Evolutionary conservation across 1,140 invertebrate genomes (phyloP), one percentile per base, ranked within the genome.

Genomic region (Parasteatoda tepidariorum): DNA sequence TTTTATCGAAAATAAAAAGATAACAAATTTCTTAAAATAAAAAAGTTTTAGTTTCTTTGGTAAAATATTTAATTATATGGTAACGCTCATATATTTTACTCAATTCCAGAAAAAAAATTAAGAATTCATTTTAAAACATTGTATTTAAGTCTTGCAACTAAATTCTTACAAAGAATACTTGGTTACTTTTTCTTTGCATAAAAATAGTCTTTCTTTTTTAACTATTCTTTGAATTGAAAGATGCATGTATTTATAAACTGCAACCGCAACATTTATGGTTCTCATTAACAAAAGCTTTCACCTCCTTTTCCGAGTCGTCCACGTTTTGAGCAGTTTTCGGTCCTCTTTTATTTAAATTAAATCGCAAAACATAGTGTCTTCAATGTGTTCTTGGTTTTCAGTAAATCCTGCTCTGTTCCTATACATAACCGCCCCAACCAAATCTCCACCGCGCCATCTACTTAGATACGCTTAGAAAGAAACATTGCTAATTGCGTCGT

Each of bases 321-420:
- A n/a, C 41, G 68, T 74, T 74, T 74, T 26, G 33, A 18, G 55
- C 26, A 61, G 31, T 61, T 59, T 74, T 61, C 68, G 33, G 31
- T 15, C 41, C 68, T 71, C 71, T 61, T 74, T 74, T 61, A 74
- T 74, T 74, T 61, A 74, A 74, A 74, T 74, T 74, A 74, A 74
- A 74, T 74, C 71, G 55, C 22, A n/a, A 33, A 74, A 61, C 71
- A 61, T 30, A 28, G 2, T 30, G 55, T 26, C 71, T 48, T 74
- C 33, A 22, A 34, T 59, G 41, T 48, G 30, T 71, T 71, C 54
- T 30, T 33, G 54, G 26, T 33, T 74, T 61, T 48, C 71, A 61
- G 38, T 18, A 48, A 31, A 74, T 74, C 55, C 71, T 48, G 61
- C 26, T 74, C 61, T 55, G 55, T 71, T 55, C 68, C 55, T 48